Base-by-base conservation (phyloP, 2,888 invertebrate species). In the Ornithoptera priamus region DNA sequence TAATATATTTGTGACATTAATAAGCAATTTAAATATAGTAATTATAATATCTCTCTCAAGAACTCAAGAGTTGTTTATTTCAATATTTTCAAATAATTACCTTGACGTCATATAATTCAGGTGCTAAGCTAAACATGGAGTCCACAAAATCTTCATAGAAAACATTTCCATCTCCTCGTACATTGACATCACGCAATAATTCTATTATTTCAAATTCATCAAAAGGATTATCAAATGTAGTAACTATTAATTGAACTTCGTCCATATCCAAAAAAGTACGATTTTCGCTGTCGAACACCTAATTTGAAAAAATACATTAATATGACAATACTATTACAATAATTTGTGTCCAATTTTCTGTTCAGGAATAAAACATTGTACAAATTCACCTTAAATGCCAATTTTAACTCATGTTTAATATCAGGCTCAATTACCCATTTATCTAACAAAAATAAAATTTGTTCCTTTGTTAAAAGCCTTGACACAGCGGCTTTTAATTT, bases 221-320 rank as follows among this genome's bases (percentile, higher is more conserved):
- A 67, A 86, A 90, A 12, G 74, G 71, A 72, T 89, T 83, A 8
- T 81, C 89, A 64, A 82, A 84, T 0, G 62, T 65, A 10, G 80
- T 86, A 1, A 89, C 82, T 50, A 91, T 84, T 1, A 71, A 63
- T 75, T 77, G 74, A 3, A 92, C 72, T 75, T 89, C 84, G 67
- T 89, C 86, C 18, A 86, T 72, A 67, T 89, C 89, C 39, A 92
- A 72, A 75, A 83, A 89, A 56, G 80, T 71, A 66, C 89, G 80
- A 6, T 86, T 81, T 78, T 92, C 92, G 39, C 88, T 87, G 77
- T 92, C 92, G 71, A 92, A 92, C 6, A 90, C 80, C 92, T 92
- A 72, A 63, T 69, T 50, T 50, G 30, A 30, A 10, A 50, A 50
- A 2, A 50, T 17, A 50, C 12, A 50, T 50, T 50, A 17, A 50